These are phyloP conservation scores for Coluber constrictor DNA, from an alignment of 2,797 vertebrate genomes.

Conservation along the genomic window DNA sequence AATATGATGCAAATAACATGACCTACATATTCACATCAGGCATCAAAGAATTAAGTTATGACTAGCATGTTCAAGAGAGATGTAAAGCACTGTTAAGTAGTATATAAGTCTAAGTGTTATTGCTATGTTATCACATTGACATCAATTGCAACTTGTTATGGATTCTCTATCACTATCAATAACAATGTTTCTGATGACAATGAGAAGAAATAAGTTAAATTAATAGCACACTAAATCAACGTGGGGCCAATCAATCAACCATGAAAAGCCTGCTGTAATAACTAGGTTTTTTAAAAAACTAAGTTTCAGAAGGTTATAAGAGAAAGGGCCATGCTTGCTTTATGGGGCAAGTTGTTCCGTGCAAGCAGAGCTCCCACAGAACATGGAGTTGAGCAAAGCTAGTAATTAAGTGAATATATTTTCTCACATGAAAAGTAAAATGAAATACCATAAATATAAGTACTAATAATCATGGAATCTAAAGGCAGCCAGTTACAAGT, in stretches of 20 bases:
- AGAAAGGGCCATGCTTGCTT: neutral
- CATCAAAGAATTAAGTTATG: neutral
- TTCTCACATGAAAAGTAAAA: neutral
- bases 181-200: neutral
- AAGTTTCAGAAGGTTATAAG: neutral
- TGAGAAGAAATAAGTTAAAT: neutral
- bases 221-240: neutral
- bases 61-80: neutral
- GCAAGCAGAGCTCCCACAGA: neutral
- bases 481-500: neutral
- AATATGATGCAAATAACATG: neutral
- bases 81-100: neutral
- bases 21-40: neutral
- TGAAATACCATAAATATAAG: neutral
- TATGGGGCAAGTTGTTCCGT: neutral
- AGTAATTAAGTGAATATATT: neutral
- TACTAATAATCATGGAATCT: neutral
- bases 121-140: neutral
- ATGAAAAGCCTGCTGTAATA: neutral
- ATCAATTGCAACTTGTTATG: neutral
- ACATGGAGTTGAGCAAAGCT: neutral
- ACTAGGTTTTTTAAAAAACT: neutral
- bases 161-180: neutral
- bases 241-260: neutral
- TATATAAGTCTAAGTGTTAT: neutral